Conservation (phyloP, 2,888 invertebrate genomes). For the Callyntrura sp. region DNA sequence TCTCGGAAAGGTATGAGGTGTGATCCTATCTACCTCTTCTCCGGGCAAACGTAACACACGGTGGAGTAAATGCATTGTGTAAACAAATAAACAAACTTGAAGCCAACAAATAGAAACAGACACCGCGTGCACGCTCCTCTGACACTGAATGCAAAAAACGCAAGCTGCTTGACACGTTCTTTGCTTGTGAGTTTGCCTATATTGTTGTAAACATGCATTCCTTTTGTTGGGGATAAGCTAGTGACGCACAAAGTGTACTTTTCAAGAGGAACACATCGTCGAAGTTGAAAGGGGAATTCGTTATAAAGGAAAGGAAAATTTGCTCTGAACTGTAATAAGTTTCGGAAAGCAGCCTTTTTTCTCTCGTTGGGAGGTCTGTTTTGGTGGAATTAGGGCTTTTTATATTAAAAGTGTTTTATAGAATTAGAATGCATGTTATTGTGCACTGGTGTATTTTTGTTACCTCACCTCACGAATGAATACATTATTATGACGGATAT, state of each 20-base stretch:
- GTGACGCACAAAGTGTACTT: neutral
- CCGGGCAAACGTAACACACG: neutral
- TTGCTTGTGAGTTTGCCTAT: neutral
- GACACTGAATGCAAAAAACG: constrained; percentile 1
- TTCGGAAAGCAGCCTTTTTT: constrained; percentile 53
- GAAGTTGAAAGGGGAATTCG: constrained; percentile 74
- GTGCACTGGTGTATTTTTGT: too few species aligned
- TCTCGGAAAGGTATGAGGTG: neutral
- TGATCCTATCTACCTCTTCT: constrained; percentile 29
- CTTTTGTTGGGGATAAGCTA: neutral
- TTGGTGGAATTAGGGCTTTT: constrained; percentile 8
- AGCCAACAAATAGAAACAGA: too few species aligned
- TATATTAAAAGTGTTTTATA: neutral
- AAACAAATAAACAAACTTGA: constrained; percentile 8
- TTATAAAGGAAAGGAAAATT: constrained; percentile 79
- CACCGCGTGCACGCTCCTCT: neutral
- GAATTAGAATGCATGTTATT: too few species aligned
- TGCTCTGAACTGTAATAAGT: constrained; percentile 81
- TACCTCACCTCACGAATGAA: too few species aligned
- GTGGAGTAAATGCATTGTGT: too few species aligned
- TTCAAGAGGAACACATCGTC: too few species aligned
- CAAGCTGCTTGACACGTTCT: neutral
- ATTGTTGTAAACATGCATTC: neutral
- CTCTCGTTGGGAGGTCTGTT: constrained; percentile 78
- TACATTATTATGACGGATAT: too few species aligned